A percentile compares a stretch with the other conserved stretches of the same genome.
Evolutionary conservation across 1,140 invertebrate species (phyloP).

Genomic region (Pinna nobilis): DNA sequence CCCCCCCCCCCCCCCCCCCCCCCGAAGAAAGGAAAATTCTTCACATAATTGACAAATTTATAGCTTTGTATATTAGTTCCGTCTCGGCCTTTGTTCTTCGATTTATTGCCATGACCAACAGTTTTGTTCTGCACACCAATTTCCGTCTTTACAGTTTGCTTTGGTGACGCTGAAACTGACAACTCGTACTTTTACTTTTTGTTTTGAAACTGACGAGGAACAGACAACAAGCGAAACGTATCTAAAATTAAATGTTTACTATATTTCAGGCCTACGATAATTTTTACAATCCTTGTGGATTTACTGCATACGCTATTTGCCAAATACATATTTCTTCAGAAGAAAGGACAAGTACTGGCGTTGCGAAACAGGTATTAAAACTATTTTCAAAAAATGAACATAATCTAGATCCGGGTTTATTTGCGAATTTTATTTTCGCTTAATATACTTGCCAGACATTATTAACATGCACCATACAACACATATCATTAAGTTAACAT

Average conservation of each 20-base stretch:
- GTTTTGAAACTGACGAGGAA: not conserved
- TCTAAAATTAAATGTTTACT: not conserved
- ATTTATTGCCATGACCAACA: not conserved
- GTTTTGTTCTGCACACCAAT: not conserved
- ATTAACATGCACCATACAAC: not conserved
- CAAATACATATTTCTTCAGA: constrained; percentile 10
- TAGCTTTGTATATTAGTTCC: not conserved
- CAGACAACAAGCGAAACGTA: no score
- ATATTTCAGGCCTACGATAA: constrained; percentile 6
- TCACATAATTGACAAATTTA: not conserved
- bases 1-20: not conserved
- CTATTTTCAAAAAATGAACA: not conserved
- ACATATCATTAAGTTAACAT: no score
- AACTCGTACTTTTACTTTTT: no score
- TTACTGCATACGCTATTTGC: not conserved
- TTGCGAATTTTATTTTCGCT: not conserved
- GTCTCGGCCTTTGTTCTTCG: no score
- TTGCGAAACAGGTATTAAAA: constrained; percentile 2
- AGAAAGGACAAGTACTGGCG: not conserved
- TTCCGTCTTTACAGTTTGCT: not conserved
- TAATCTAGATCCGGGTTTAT: not conserved
- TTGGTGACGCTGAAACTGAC: not conserved
- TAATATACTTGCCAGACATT: not conserved
- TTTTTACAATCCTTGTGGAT: constrained; percentile 6
- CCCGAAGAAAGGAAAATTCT: not conserved